Evolutionary conservation across 2,888 invertebrate species (phyloP).

Genomic region (Sinopyrophorus schimmeli): DNA sequence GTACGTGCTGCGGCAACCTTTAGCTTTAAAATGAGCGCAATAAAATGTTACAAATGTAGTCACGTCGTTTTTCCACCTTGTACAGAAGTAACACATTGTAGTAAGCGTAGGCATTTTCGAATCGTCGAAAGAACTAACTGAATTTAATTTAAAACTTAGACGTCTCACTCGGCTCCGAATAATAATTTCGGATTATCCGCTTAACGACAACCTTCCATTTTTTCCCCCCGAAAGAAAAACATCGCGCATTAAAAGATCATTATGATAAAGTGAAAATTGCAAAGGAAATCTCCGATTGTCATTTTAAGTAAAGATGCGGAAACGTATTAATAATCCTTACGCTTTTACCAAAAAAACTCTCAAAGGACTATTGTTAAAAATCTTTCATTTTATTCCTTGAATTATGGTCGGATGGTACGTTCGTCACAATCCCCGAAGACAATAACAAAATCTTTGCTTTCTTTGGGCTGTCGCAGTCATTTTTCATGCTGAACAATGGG

Average conservation of each 20-base stretch:
- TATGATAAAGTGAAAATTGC: slow-evolving; percentile 25
- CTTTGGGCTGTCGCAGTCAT: slow-evolving; percentile 33
- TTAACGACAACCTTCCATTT: too few species aligned
- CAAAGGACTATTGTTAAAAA: slow-evolving; percentile 36
- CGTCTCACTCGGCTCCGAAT: too few species aligned
- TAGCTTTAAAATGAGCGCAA: slow-evolving; percentile 17
- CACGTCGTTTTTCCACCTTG: slow-evolving; percentile 22
- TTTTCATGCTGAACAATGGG: slow-evolving; percentile 35
- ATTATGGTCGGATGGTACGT: slow-evolving; percentile 36
- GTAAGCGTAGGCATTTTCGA: slow-evolving; percentile 20
- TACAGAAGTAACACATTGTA: slow-evolving; percentile 15
- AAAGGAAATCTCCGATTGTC: slow-evolving; percentile 27
- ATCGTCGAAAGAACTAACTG: background rate
- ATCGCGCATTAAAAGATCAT: too few species aligned
- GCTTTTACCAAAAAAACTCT: slow-evolving; percentile 28
- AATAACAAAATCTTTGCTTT: slow-evolving; percentile 36
- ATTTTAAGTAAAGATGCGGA: slow-evolving; percentile 28
- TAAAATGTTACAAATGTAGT: slow-evolving; percentile 28
- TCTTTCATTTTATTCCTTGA: slow-evolving; percentile 36
- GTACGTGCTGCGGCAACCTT: slow-evolving; percentile 20
- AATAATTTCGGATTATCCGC: too few species aligned
- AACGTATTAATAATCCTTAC: slow-evolving; percentile 31
- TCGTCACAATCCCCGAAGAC: slow-evolving; percentile 36
- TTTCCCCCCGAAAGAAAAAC: too few species aligned
- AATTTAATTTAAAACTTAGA: slow-evolving; percentile 21